Percentiles rank a stretch among this genome's conserved stretches.
These are phyloP conservation scores for Amyelois transitella DNA, from an alignment of 1,140 invertebrate genomes.

Conservation along the genomic window DNA sequence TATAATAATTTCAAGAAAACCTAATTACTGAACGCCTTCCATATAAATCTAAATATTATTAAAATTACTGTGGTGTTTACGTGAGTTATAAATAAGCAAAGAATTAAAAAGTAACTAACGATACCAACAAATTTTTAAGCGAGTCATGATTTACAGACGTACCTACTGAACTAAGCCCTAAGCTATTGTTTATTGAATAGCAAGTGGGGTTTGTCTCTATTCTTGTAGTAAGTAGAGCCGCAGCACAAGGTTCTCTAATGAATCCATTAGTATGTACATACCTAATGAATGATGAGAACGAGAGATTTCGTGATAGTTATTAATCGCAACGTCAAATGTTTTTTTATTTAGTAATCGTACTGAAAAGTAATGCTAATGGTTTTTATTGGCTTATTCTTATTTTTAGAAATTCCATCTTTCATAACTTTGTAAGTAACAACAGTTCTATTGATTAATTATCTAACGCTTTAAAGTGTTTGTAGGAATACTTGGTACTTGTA, in stretches of 20 bases:
- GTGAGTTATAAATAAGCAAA: too few species aligned
- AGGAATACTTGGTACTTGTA: too few species aligned
- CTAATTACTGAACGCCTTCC: too few species aligned
- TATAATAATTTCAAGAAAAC: too few species aligned
- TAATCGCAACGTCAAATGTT: conserved; percentile 4
- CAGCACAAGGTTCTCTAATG: conserved; percentile 15
- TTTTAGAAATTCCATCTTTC: background rate
- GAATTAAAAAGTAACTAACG: background rate
- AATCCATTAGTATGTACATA: conserved; percentile 18
- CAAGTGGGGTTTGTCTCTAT: background rate
- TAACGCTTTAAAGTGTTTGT: too few species aligned
- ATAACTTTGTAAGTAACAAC: background rate
- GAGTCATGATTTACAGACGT: background rate
- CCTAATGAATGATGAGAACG: conserved; percentile 16
- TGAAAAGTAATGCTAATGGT: background rate
- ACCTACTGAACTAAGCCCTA: conserved; percentile 3
- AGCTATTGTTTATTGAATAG: conserved; percentile 11
- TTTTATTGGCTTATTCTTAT: background rate
- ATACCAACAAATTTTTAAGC: background rate
- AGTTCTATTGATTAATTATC: too few species aligned
- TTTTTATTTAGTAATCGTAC: background rate
- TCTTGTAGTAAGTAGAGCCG: background rate
- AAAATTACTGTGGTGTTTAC: too few species aligned
- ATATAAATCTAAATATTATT: too few species aligned
- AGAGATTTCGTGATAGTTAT: conserved; percentile 12